Base-by-base conservation (phyloP, 2,113 vertebrate genomes). In the Motacilla tschutschensis region DNA sequence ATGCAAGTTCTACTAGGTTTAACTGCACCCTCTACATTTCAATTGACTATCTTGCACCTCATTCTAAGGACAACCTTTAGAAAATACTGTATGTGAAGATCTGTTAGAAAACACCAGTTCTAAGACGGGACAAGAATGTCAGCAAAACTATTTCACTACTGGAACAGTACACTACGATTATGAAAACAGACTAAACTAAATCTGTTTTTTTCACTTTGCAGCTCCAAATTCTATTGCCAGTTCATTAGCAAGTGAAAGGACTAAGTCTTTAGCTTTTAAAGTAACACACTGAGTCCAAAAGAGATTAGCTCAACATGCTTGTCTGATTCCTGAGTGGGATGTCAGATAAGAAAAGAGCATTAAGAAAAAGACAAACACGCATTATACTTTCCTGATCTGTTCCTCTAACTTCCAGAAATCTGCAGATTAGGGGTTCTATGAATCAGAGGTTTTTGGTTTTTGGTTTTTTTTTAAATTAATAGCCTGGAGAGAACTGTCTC, bases 11-110 rank as follows among this genome's bases (percentile, higher is more conserved):
- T 20, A 51, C 7, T n/a, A 17, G 2, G 4, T 65, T 22, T 41
- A 73, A 57, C 9, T 58, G 26, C 43, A 70, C 1, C 5, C 8
- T 33, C 58, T n/a, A 41, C 4, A 8, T 48, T 57, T 44, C 58
- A 12, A 41, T 0, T 48, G 46, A 0, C 0, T 13, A 55, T 15
- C 17, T 55, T 77, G 22, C 35, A 48, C 17, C 8, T 70, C 31
- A 31, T 26, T 48, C 29, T 62, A 29, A 69, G 36, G 19, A 33
- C 8, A 74, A 53, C 5, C 48, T 79, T 73, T 36, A 76, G 24
- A 55, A 59, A 47, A 57, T 7, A 62, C 5, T 12, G 24, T 22
- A 28, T 9, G 6, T 35, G 51, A 72, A 22, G 26, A 41, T 14
- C 17, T 38, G 9, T 48, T 44, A 13, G 14, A 70, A 86, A 85